Evolutionary conservation across 2,888 invertebrate species (phyloP).

Genomic region (Liposcelis brunnea): DNA sequence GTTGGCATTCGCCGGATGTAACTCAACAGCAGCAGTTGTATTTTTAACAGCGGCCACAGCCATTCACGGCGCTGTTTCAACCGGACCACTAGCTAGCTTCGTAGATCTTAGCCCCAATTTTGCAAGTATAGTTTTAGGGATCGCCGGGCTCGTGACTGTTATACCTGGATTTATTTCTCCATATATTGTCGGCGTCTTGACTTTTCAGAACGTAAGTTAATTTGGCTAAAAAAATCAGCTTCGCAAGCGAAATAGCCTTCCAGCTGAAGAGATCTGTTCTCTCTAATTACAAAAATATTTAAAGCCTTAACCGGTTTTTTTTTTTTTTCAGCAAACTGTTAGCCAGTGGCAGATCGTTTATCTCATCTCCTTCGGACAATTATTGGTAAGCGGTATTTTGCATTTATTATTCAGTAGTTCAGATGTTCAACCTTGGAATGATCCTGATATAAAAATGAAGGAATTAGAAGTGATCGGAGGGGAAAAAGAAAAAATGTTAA

Average conservation of each 20-base stretch:
- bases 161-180: slow-evolving; percentile 44
- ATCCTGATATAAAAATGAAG: slow-evolving; percentile 13
- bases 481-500: not conserved
- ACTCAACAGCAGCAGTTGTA: slow-evolving; percentile 37
- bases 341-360: slow-evolving; percentile 44
- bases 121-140: slow-evolving; percentile 27
- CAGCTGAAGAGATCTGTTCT: slow-evolving; percentile 7
- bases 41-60: slow-evolving; percentile 43
- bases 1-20: slow-evolving; percentile 43
- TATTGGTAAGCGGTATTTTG: slow-evolving; percentile 32
- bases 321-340: slow-evolving; percentile 35
- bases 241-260: no score
- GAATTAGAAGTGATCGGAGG: not conserved
- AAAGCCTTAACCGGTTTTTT: not conserved
- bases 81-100: slow-evolving; percentile 44
- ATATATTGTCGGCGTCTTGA: slow-evolving; percentile 39
- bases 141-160: slow-evolving; percentile 38
- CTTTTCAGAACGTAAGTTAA: slow-evolving; percentile 40
- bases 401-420: slow-evolving; percentile 37
- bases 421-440: slow-evolving; percentile 40
- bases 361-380: slow-evolving; percentile 32
- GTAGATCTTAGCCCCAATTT: slow-evolving; percentile 41
- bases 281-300: no score
- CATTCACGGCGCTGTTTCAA: slow-evolving; percentile 45
- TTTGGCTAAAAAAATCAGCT: no score